A percentile compares a stretch with the other conserved stretches of the same genome.
Conservation (phyloP, 2,888 invertebrate genomes). For the Mesochorus sp. region DNA sequence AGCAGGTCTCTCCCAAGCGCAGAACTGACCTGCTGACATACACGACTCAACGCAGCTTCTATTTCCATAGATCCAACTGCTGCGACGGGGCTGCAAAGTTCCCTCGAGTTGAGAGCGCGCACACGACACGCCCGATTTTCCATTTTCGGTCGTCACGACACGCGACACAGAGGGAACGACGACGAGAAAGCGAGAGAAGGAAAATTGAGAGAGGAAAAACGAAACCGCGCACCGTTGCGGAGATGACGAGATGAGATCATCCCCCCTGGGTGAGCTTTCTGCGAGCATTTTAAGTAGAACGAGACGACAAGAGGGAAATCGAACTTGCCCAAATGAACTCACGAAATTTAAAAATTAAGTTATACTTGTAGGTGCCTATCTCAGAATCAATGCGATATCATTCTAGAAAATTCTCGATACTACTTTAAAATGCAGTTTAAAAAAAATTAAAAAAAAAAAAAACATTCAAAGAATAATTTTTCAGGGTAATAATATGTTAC, state of each 20-base stretch:
- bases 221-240: conserved; percentile 24
- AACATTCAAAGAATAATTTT: too few species aligned
- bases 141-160: conserved; percentile 57
- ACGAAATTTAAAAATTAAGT: too few species aligned
- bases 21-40: conserved; percentile 59
- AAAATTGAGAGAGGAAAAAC: conserved; percentile 27
- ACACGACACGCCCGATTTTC: conserved; percentile 52
- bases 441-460: too few species aligned
- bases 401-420: too few species aligned
- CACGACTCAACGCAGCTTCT: conserved; percentile 60
- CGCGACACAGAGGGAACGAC: conserved; percentile 16
- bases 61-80: conserved; percentile 57
- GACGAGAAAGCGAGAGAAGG: neutral
- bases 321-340: conserved; percentile 28
- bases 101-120: conserved; percentile 25
- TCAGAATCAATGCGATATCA: too few species aligned
- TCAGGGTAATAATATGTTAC: too few species aligned
- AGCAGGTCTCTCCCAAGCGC: conserved; percentile 29
- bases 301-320: conserved; percentile 14
- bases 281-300: conserved; percentile 33
- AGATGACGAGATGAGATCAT: conserved; percentile 36
- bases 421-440: too few species aligned
- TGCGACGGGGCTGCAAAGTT: conserved; percentile 30
- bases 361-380: too few species aligned
- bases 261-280: neutral